These are phyloP conservation scores for Andrena praecox DNA, from an alignment of 2,888 invertebrate genomes.

Conservation along the genomic window DNA sequence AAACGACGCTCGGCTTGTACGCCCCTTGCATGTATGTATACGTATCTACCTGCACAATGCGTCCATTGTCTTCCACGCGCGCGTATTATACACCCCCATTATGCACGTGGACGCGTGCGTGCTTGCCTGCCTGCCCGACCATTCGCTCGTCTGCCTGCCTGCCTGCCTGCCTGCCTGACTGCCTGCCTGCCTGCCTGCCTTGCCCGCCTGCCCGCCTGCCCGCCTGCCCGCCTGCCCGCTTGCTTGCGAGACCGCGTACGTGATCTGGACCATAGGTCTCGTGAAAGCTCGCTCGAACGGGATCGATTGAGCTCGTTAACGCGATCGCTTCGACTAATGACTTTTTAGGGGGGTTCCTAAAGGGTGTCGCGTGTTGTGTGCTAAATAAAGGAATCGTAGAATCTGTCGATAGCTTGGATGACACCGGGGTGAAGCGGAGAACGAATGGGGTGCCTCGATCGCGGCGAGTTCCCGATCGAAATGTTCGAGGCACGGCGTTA, in stretches of 20 bases:
- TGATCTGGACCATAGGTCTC: conserved; percentile 55
- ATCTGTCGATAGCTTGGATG: neutral
- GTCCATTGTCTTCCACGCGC: conserved; percentile 83
- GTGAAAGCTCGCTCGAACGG: conserved; percentile 16
- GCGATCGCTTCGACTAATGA: conserved; percentile 39
- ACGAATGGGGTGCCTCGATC: neutral
- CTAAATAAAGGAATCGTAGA: neutral
- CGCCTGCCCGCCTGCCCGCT: conserved; percentile 56
- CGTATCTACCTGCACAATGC: conserved; percentile 84
- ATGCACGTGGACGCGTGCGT: conserved; percentile 82
- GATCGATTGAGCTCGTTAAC: conserved; percentile 55
- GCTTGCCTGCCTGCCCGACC: conserved; percentile 73
- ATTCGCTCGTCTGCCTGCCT: conserved; percentile 42
- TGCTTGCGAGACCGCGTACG: conserved; percentile 64
- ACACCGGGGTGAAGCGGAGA: no score
- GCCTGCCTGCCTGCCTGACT: conserved; percentile 49
- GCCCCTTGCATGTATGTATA: conserved; percentile 69
- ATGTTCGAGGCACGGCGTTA: neutral
- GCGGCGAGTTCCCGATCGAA: conserved; percentile 9
- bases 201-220: conserved; percentile 57
- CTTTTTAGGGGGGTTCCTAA: neutral
- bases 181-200: conserved; percentile 57
- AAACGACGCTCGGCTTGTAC: conserved; percentile 81
- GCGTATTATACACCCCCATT: conserved; percentile 83
- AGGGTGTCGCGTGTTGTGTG: conserved; percentile 2